Evolutionary conservation across 1,140 invertebrate genomes (phyloP).

Genomic region (Drosophila insularis): DNA sequence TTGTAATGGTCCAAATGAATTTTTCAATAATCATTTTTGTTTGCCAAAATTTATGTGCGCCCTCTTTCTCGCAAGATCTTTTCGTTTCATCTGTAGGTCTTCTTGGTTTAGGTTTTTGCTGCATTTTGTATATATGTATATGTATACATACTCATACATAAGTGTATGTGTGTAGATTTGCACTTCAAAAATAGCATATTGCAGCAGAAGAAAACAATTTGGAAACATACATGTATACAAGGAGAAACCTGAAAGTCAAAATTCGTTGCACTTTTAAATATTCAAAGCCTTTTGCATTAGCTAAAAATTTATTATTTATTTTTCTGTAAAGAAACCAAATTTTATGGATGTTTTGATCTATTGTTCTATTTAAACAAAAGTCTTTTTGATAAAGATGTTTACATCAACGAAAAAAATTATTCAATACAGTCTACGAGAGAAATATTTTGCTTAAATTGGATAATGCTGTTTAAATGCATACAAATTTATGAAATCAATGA

Average conservation of each 20-base stretch:
- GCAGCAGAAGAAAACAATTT: slow-evolving; percentile 26
- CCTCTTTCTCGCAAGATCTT: not conserved
- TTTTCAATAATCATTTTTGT: slow-evolving; percentile 57
- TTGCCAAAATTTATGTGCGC: slow-evolving; percentile 7
- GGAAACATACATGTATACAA: not conserved
- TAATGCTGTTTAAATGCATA: too few relatives aligned
- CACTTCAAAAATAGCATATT: slow-evolving; percentile 29
- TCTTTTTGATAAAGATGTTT: too few relatives aligned
- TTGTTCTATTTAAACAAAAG: too few relatives aligned
- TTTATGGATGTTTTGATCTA: too few relatives aligned
- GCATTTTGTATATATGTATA: slow-evolving; percentile 24
- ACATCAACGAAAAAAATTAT: too few relatives aligned
- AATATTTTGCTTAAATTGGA: too few relatives aligned
- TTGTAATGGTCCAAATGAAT: slow-evolving; percentile 48
- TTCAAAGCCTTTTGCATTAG: not conserved
- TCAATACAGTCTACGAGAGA: not conserved
- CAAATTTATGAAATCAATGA: too few relatives aligned
- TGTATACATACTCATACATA: not conserved
- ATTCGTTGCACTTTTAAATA: not conserved
- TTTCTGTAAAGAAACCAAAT: not conserved
- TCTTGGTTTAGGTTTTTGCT: slow-evolving; percentile 7
- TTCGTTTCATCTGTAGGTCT: not conserved
- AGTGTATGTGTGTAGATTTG: slow-evolving; percentile 6
- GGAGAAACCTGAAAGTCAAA: not conserved
- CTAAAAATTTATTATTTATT: not conserved